Conservation (phyloP, 2,888 invertebrate genomes). For the Eupithecia insigniata region DNA sequence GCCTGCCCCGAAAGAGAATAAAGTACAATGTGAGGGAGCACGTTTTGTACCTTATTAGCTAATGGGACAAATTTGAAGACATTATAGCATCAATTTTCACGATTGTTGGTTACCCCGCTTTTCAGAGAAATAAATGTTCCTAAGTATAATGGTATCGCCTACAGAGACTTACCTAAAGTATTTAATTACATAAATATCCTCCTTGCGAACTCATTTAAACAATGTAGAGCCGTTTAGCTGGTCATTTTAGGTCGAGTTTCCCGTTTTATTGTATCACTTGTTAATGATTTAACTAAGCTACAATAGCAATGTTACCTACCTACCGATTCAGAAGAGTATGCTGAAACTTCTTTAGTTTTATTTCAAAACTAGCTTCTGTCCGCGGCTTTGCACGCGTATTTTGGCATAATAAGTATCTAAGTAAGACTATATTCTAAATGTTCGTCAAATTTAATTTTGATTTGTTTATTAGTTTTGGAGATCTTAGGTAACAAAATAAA, state of each 20-base stretch:
- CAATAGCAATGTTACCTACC: neutral
- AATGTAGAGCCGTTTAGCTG: slow-evolving; percentile 45
- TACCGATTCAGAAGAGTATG: neutral
- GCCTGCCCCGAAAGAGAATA: slow-evolving; percentile 2
- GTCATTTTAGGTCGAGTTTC: slow-evolving; percentile 20
- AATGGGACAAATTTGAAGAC: slow-evolving; percentile 14
- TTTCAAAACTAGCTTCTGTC: no score
- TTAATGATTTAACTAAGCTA: neutral
- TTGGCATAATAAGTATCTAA: no score
- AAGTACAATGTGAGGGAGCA: neutral
- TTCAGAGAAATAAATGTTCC: slow-evolving; percentile 21
- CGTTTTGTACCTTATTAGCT: slow-evolving; percentile 4
- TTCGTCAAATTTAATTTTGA: no score
- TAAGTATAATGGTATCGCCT: slow-evolving; percentile 3
- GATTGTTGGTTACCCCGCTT: slow-evolving; percentile 18
- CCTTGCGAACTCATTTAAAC: slow-evolving; percentile 55
- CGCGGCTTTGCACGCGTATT: no score
- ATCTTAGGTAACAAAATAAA: no score
- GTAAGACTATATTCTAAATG: no score
- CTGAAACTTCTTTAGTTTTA: neutral
- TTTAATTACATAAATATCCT: slow-evolving; percentile 68
- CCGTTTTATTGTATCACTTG: slow-evolving; percentile 14
- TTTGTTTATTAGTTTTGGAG: no score
- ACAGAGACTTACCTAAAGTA: slow-evolving; percentile 59
- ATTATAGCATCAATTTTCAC: slow-evolving; percentile 14